These are phyloP conservation scores for Pantelozetes paolii DNA, from an alignment of 2,888 invertebrate species.

Conservation along the genomic window DNA sequence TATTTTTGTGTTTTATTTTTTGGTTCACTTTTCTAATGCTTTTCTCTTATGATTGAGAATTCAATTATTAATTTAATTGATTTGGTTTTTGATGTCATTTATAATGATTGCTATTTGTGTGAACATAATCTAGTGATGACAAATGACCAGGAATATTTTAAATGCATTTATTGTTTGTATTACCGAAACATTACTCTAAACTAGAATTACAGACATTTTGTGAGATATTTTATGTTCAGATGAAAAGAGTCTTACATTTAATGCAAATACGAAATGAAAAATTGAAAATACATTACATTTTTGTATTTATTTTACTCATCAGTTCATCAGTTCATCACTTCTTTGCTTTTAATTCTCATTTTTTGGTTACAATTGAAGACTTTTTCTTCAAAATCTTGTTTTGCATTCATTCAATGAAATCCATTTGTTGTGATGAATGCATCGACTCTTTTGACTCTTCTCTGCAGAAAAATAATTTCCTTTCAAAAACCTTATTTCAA, in stretches of 20 bases:
- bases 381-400: not conserved
- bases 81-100: no score
- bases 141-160: no score
- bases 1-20: no score
- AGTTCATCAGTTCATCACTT: not conserved
- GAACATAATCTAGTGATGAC: no score
- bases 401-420: no score
- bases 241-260: not conserved
- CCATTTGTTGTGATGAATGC: not conserved
- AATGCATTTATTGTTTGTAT: no score
- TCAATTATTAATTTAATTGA: no score
- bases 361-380: not conserved
- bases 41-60: no score
- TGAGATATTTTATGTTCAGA: not conserved
- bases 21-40: no score
- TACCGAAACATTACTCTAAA: no score
- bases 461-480: constrained; percentile 12
- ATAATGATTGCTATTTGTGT: no score
- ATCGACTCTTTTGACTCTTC: not conserved
- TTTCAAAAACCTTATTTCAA: not conserved
- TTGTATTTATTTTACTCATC: not conserved
- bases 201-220: not conserved
- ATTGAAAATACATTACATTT: not conserved
- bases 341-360: not conserved
- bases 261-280: not conserved